Evolutionary conservation across 2,888 invertebrate species (phyloP).

Genomic region (Isoperla grammatica): DNA sequence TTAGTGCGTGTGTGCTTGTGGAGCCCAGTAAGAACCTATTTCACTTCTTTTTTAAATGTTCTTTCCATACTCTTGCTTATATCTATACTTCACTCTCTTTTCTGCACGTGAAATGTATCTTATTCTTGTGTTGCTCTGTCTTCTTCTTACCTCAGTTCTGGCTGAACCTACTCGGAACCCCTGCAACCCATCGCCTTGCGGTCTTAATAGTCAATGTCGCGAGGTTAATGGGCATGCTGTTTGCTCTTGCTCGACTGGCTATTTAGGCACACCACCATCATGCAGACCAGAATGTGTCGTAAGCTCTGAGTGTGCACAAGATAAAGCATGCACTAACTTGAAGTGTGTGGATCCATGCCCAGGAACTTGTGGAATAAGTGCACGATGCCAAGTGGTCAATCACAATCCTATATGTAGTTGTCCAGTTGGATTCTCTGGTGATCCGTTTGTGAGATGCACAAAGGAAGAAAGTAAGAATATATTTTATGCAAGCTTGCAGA

Average conservation of each 20-base stretch:
- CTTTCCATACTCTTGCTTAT: neutral
- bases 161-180: conserved; percentile 44
- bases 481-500: conserved; percentile 23
- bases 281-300: conserved; percentile 62
- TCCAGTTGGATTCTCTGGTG: conserved; percentile 55
- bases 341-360: conserved; percentile 63
- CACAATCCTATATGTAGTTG: conserved; percentile 66
- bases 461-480: conserved; percentile 38
- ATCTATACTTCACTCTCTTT: neutral
- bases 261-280: conserved; percentile 57
- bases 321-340: conserved; percentile 55
- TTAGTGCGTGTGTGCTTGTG: conserved; percentile 35
- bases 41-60: conserved; percentile 1
- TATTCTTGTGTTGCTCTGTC: conserved; percentile 1
- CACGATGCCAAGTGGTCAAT: conserved; percentile 60
- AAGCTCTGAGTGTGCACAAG: conserved; percentile 60
- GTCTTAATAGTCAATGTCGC: conserved; percentile 59
- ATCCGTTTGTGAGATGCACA: conserved; percentile 55
- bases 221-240: conserved; percentile 57
- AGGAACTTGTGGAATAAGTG: conserved; percentile 59
- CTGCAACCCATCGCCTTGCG: conserved; percentile 60
- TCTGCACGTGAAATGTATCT: neutral
- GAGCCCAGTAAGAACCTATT: conserved; percentile 28
- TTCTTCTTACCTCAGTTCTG: conserved; percentile 34
- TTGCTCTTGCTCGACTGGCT: conserved; percentile 57